A percentile compares a stretch with the other conserved stretches of the same genome.
Evolutionary conservation across 2,888 invertebrate genomes (phyloP).

Genomic region (Macrosiphum euphorbiae): DNA sequence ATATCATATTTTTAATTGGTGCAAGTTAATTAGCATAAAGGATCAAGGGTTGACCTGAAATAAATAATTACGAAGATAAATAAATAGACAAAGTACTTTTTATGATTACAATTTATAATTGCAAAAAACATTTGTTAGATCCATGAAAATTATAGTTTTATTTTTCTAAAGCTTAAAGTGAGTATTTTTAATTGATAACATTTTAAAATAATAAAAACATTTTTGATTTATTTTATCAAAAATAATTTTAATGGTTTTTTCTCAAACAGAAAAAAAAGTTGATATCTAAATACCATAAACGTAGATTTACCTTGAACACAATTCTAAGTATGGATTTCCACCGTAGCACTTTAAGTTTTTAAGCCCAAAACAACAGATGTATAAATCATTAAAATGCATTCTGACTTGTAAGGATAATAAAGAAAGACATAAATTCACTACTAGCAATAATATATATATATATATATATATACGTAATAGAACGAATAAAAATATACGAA

Average conservation of each 20-base stretch:
- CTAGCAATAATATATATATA: conserved; percentile 4
- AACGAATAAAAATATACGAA: background rate
- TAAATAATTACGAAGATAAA: background rate
- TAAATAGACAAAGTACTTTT: background rate
- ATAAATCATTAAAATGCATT: background rate
- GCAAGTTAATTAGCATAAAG: background rate
- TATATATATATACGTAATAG: background rate
- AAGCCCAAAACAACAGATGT: conserved; percentile 3
- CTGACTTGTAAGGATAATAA: background rate
- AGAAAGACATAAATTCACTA: background rate
- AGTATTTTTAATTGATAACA: background rate
- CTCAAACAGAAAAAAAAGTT: background rate
- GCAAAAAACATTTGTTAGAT: background rate
- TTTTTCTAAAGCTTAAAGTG: background rate
- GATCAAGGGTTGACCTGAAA: background rate
- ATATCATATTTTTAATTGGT: background rate
- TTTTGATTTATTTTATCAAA: background rate
- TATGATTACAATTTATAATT: background rate
- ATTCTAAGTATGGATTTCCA: background rate
- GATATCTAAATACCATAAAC: background rate
- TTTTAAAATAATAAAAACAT: background rate
- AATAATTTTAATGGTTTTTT: background rate
- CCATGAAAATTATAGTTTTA: background rate
- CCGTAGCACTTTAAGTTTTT: background rate
- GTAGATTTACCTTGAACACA: background rate